A percentile compares a stretch with the other conserved stretches of the same genome.
Conservation (phyloP, 2,888 invertebrate genomes). For the Auanema sp. region DNA sequence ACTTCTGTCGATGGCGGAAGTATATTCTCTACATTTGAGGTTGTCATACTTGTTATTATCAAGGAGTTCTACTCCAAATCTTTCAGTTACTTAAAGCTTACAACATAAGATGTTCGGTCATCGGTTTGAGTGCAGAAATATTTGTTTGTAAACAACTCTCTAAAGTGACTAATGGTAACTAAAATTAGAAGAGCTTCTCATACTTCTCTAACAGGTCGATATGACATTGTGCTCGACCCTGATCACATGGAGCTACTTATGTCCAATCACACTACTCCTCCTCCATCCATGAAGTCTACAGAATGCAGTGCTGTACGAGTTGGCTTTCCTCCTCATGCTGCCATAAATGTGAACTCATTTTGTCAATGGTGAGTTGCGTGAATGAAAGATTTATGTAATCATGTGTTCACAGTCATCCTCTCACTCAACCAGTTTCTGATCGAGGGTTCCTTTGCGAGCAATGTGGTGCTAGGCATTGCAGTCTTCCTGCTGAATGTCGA, state of each 20-base stretch:
- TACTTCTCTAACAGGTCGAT: conserved; percentile 34
- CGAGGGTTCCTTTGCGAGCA: conserved; percentile 73
- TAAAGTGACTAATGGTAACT: conserved; percentile 75
- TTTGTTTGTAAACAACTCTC: conserved; percentile 84
- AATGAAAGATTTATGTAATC: no score
- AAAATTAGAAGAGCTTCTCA: neutral
- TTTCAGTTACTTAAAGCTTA: conserved; percentile 39
- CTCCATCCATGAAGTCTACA: conserved; percentile 31
- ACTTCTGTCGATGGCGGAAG: conserved; percentile 96
- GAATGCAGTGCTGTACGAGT: conserved; percentile 53
- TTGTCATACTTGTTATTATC: conserved; percentile 53
- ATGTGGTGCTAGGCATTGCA: conserved; percentile 95
- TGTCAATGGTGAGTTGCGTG: conserved; percentile 59
- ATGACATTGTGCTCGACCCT: conserved; percentile 84
- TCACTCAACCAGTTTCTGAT: conserved; percentile 31
- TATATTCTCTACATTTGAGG: conserved; percentile 81
- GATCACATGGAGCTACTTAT: conserved; percentile 73
- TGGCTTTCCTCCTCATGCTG: conserved; percentile 56
- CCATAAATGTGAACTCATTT: conserved; percentile 40
- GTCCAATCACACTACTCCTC: conserved; percentile 67
- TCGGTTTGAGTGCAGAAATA: conserved; percentile 92
- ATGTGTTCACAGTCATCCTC: conserved; percentile 40
- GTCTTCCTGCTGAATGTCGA: conserved; percentile 92
- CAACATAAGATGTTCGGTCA: conserved; percentile 87
- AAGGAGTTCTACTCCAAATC: neutral